Evolutionary conservation across 30 jellyfish, hydroid and myxozoan species (phyloP).

Genomic region (Hydra vulgaris): DNA sequence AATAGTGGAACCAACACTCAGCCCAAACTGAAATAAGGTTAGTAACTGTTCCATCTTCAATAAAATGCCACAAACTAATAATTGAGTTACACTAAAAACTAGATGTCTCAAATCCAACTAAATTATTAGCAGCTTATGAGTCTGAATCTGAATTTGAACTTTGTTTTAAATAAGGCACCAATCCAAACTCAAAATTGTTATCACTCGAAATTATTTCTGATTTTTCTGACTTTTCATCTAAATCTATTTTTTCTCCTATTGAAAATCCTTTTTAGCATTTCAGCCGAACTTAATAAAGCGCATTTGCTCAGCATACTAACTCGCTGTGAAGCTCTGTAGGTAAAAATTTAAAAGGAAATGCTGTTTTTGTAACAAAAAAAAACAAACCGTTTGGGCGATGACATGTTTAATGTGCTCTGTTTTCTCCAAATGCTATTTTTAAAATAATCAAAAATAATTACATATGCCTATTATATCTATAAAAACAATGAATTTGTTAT

Average conservation of each 20-base stretch:
- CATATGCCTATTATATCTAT: neutral
- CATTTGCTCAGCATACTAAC: neutral
- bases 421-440: too few relatives aligned
- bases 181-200: too few relatives aligned
- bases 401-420: too few relatives aligned
- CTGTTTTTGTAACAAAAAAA: neutral
- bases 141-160: neutral
- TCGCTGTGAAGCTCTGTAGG: neutral
- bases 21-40: neutral
- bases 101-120: neutral
- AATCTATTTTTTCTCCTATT: neutral
- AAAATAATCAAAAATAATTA: too few relatives aligned
- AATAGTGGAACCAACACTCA: neutral
- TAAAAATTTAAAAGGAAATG: neutral
- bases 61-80: neutral
- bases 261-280: neutral
- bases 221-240: neutral
- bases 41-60: neutral
- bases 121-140: neutral
- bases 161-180: neutral
- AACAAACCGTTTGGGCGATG: neutral
- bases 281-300: neutral
- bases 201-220: neutral
- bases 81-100: neutral
- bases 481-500: neutral